Evolutionary conservation across 92 coral and sea anemone genomes (phyloP), one percentile per base, ranked within the genome.

Genomic region (Scolanthus callimorphus): DNA sequence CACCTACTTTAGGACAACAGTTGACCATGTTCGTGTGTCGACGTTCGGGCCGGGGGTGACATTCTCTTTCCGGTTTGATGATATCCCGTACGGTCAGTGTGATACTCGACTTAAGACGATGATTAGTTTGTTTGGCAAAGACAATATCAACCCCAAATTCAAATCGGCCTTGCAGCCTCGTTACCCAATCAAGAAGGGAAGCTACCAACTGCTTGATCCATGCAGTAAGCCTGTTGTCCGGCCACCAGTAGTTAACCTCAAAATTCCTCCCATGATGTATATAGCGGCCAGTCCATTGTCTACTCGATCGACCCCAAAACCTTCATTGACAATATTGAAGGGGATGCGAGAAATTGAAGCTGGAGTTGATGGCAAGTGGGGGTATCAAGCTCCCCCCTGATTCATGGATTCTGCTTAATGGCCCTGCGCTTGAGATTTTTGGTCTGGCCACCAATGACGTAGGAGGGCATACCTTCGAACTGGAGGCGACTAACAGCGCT

Each of bases 241-340:
- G 11, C 88, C 82, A 3, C 97, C 95, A 11, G 30, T 25, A 4
- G 51, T 73, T 24, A 31, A 21, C 13, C 60, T 45, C 28, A 73
- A 82, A 0, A 62, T 72, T 54, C 34, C 25, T 13, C 55, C 25
- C 47, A 54, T 75, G 54, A 70, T 9, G 68, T 77, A 0, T 70
- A 27, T 11, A 49, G 74, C 24, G 90, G 95, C 1, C 74, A 80
- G 25, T 54, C 31, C 6, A 56, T 85, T 21, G 29, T 46, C 41
- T 76, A 38, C 49, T 22, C 2, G 2, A 59, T 89, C 3, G 82
- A 95, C 24, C 17, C 43, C 0, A 60, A 70, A 11, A 69, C 82
- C 0, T 90, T 88, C 69, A 28, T 55, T 20, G 97, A 90, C 58
- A 30, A 55, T 20, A 84, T 81, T 51, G 97, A 90, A 37, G 88